phyloP scores from a whole-genome alignment of 2,113 vertebrate species.

The Crotalus horridus region DNA sequence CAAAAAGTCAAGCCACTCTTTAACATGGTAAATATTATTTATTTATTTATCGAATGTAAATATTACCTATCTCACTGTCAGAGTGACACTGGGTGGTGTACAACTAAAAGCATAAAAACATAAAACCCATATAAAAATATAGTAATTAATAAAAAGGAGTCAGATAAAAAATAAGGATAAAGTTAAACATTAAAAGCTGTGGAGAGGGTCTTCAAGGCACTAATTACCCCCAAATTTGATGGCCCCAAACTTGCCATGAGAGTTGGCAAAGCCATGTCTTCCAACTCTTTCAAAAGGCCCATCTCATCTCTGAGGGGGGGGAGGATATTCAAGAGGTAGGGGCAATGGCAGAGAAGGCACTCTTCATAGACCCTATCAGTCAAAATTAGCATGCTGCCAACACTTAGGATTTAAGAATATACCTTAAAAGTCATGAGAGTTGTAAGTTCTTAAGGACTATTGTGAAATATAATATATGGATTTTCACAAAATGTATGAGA shows the following conservation, averaged over 20 bases:
- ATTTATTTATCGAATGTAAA: background rate
- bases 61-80: background rate
- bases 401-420: conserved; percentile 8
- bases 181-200: background rate
- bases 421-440: conserved; percentile 8
- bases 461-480: background rate
- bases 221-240: background rate
- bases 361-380: background rate
- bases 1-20: background rate
- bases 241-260: background rate
- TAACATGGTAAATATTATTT: background rate
- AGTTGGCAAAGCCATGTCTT: background rate
- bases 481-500: background rate
- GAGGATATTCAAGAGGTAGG: background rate
- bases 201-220: background rate
- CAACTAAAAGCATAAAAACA: background rate
- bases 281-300: background rate
- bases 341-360: background rate
- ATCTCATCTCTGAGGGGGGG: background rate
- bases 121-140: background rate
- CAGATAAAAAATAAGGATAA: background rate
- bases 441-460: conserved; percentile 14
- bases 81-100: background rate
- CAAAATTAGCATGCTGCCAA: background rate
- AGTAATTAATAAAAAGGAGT: background rate